Base-by-base conservation (phyloP, 2,113 vertebrate genomes). In the Limanda limanda region DNA sequence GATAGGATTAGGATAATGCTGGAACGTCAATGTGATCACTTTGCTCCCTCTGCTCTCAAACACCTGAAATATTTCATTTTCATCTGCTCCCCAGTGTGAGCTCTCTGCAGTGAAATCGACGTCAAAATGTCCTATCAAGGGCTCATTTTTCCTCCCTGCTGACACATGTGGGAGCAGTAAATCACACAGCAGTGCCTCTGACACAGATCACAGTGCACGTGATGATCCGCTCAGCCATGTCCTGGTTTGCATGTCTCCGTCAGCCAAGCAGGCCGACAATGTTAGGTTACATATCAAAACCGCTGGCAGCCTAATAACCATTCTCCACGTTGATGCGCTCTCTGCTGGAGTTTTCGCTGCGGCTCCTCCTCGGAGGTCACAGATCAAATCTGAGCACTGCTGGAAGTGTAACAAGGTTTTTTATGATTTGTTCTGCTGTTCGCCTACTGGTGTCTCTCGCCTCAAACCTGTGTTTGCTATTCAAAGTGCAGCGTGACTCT, bases 301-400 rank as follows among this genome's bases (percentile, higher is more conserved):
- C 10, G 1, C 67, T 83, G 76, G 79, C 83, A 78, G 72, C 0
- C 23, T 85, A 74, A 90, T 85, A 77, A 89, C 81, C 72, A 70
- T 60, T 11, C 20, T 10, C 6, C n/a, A 21, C 47, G 67, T 11
- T 85, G 78, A 84, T 76, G 81, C 37, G 54, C 61, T 83, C 70
- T 55, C 77, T 64, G 60, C 56, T 73, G 73, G 61, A 67, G 65
- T 63, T 74, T 15, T 60, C 57, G 24, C 64, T 71, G 55, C 67
- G 2, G 35, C 63, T 73, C 47, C 61, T 57, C 66, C 65, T 68
- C 64, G 63, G 64, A 83, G 85, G 81, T 81, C 62, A 88, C 71
- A 73, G 72, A 84, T 85, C 69, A 85, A 51, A 82, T 78, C 24
- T 71, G 42, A 77, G 60, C 45, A 69, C 62, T 51, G 72, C 73